These are phyloP conservation scores for Nylanderia fulva DNA, from an alignment of 1,140 invertebrate genomes.

Conservation along the genomic window DNA sequence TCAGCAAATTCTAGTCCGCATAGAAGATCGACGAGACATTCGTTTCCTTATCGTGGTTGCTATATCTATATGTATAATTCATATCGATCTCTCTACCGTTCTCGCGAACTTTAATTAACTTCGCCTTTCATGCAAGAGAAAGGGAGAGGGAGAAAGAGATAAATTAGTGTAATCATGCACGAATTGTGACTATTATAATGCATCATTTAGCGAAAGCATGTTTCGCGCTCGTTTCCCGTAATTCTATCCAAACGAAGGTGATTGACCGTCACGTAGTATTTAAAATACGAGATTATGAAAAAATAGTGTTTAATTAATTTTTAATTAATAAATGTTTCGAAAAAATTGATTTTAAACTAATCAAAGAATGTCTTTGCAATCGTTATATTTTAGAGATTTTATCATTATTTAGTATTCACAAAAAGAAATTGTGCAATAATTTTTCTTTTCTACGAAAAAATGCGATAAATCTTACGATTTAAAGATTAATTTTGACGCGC, in stretches of 20 bases:
- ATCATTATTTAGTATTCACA: not conserved
- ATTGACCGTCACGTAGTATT: not conserved
- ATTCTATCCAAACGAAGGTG: not conserved
- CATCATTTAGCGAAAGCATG: not conserved
- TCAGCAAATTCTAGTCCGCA: not conserved
- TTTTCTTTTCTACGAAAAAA: not conserved
- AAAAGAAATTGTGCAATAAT: not conserved
- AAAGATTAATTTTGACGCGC: not conserved
- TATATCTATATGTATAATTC: conserved; percentile 23
- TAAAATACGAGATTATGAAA: not conserved
- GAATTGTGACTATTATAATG: conserved; percentile 25
- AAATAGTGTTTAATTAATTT: not conserved
- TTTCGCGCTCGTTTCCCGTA: not conserved
- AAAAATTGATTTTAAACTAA: not conserved
- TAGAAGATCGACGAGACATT: not conserved
- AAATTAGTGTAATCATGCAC: not conserved
- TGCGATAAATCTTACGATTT: not conserved
- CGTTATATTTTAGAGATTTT: not conserved
- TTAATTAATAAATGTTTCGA: not conserved
- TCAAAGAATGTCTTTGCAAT: not conserved
- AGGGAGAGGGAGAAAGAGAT: too few species aligned
- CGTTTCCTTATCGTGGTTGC: not conserved
- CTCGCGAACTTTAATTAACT: conserved; percentile 51
- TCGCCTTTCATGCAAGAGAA: conserved; percentile 32
- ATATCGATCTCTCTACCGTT: not conserved